These are phyloP conservation scores for Agrypnus murinus DNA, from an alignment of 2,888 invertebrate genomes.

Conservation along the genomic window DNA sequence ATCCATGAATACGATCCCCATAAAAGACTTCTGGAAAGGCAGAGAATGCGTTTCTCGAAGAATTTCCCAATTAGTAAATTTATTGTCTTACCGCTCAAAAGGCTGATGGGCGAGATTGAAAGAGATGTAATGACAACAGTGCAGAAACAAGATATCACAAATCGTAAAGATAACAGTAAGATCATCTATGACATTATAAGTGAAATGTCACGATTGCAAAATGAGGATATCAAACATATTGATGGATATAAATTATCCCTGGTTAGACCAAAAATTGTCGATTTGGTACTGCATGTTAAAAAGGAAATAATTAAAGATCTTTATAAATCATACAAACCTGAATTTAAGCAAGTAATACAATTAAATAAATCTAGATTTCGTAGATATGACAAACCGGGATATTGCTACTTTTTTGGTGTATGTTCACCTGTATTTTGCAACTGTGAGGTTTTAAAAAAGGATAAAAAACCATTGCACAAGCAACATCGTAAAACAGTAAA, in stretches of 20 bases:
- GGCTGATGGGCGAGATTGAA: too few relatives aligned
- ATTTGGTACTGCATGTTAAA: not conserved
- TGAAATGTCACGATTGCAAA: not conserved
- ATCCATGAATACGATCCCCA: slow-evolving; percentile 28
- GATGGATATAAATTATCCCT: too few relatives aligned
- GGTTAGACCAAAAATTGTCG: too few relatives aligned
- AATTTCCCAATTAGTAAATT: slow-evolving; percentile 24
- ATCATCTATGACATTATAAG: not conserved
- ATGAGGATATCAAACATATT: too few relatives aligned
- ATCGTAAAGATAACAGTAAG: not conserved
- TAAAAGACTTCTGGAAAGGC: not conserved
- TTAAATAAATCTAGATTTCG: too few relatives aligned
- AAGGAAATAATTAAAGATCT: not conserved
- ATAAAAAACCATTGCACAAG: not conserved
- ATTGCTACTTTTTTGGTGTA: slow-evolving; percentile 30
- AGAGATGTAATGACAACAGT: not conserved
- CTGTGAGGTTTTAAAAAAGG: not conserved
- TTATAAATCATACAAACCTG: not conserved
- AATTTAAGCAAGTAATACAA: not conserved
- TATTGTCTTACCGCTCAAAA: not conserved
- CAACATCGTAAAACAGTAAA: too few relatives aligned
- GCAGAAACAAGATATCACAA: not conserved
- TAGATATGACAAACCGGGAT: slow-evolving; percentile 51
- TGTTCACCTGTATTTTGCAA: slow-evolving; percentile 25
- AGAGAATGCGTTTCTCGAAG: not conserved